Conservation (phyloP, 92 coral and sea anemone species). For the Parazoanthus swiftii region DNA sequence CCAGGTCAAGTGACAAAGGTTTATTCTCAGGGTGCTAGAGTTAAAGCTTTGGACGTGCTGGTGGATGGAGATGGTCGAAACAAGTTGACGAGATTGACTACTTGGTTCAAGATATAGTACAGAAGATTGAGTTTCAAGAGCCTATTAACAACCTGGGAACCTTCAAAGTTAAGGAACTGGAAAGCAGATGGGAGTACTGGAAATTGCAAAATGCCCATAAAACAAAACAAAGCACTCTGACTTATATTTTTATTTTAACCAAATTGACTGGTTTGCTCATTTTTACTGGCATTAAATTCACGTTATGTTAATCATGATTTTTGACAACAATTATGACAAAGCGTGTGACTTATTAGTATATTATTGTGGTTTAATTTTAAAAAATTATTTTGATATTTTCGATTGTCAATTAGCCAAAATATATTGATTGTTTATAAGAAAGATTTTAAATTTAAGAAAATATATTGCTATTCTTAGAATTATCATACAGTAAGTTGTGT, state of each 20-base stretch:
- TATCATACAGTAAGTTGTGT: constrained; percentile 34
- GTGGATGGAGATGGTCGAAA: constrained; percentile 65
- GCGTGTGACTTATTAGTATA: constrained; percentile 36
- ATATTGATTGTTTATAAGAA: constrained; percentile 30
- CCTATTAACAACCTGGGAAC: constrained; percentile 31
- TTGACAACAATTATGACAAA: constrained; percentile 38
- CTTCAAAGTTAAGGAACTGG: constrained; percentile 33
- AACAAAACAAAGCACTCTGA: constrained; percentile 33
- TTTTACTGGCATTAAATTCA: constrained; percentile 27
- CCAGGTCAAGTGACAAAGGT: constrained; percentile 63
- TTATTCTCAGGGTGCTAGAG: constrained; percentile 50
- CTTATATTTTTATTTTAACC: constrained; percentile 20
- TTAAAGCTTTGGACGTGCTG: constrained; percentile 58
- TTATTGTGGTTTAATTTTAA: constrained; percentile 28
- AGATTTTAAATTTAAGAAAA: constrained; percentile 25
- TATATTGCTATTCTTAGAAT: constrained; percentile 27
- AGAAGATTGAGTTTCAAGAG: constrained; percentile 44
- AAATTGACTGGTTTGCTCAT: constrained; percentile 29
- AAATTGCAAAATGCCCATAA: constrained; percentile 24
- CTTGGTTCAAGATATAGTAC: constrained; percentile 39
- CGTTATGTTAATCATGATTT: constrained; percentile 32
- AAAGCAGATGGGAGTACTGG: constrained; percentile 43
- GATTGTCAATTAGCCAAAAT: constrained; percentile 33
- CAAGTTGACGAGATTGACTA: constrained; percentile 56
- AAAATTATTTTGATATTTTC: constrained; percentile 17